Conservation (phyloP, 2,113 vertebrate species). For the Vombatus ursinus region DNA sequence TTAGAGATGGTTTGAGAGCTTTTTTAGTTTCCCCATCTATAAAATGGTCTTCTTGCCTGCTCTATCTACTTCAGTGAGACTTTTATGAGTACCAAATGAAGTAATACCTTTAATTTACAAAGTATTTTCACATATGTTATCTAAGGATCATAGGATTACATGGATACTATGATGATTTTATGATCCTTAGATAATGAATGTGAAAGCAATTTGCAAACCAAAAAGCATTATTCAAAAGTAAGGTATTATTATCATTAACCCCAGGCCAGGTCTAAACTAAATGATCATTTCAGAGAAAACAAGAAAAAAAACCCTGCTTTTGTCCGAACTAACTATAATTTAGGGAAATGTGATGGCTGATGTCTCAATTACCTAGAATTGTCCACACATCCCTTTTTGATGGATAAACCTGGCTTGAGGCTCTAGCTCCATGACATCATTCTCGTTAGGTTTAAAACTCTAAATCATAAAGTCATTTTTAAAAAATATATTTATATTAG, state of each 20-base stretch:
- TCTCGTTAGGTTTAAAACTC: background rate
- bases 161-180: background rate
- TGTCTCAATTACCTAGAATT: constrained; percentile 30
- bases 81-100: background rate
- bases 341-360: background rate
- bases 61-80: background rate
- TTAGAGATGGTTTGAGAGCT: background rate
- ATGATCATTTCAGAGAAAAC: background rate
- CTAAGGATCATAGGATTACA: background rate
- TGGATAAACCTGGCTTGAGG: background rate
- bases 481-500: constrained; percentile 5
- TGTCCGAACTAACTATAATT: background rate
- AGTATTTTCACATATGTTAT: background rate
- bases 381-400: background rate
- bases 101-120: background rate
- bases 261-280: background rate
- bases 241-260: background rate
- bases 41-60: background rate
- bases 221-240: background rate
- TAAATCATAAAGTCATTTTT: constrained; percentile 13
- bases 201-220: background rate
- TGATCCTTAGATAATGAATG: background rate
- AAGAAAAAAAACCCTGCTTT: background rate
- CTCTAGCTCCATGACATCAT: background rate
- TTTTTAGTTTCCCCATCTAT: background rate